Percentiles rank a stretch among this genome's conserved stretches.
These are phyloP conservation scores for Melangyna quadrimaculata DNA, from an alignment of 2,888 invertebrate genomes.

Conservation along the genomic window DNA sequence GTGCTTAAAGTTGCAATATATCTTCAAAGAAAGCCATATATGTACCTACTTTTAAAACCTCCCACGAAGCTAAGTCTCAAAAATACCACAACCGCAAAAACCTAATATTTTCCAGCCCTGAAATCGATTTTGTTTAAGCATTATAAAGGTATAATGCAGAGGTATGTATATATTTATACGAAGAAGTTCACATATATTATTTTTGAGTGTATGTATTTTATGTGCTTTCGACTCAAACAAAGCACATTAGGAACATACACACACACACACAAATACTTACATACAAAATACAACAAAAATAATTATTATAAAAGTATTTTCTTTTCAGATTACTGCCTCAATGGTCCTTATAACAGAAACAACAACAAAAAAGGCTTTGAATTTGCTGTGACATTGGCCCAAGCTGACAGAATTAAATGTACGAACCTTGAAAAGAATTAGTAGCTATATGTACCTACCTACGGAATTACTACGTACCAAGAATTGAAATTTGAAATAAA, in stretches of 20 bases:
- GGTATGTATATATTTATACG: no score
- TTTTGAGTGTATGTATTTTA: neutral
- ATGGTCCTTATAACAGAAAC: neutral
- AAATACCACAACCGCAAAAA: neutral
- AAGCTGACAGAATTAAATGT: neutral
- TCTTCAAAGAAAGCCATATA: neutral
- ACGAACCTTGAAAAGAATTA: neutral
- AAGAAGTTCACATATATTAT: neutral
- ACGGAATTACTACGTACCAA: neutral
- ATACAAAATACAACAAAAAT: neutral
- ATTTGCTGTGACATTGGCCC: slow-evolving; percentile 4
- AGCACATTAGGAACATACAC: neutral
- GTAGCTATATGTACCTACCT: neutral
- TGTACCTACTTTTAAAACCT: neutral
- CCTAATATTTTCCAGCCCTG: neutral
- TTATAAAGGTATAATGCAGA: no score
- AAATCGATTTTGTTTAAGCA: neutral
- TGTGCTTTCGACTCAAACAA: neutral
- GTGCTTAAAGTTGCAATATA: slow-evolving; percentile 35
- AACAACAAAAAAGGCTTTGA: neutral
- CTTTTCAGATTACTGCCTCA: neutral
- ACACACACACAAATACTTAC: no score
- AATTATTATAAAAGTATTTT: slow-evolving; percentile 5
- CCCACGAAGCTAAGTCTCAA: neutral
- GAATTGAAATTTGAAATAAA: neutral